These are phyloP conservation scores for Dendrophyllia cribrosa DNA, from an alignment of 64 coral and sea anemone species.

Conservation along the genomic window DNA sequence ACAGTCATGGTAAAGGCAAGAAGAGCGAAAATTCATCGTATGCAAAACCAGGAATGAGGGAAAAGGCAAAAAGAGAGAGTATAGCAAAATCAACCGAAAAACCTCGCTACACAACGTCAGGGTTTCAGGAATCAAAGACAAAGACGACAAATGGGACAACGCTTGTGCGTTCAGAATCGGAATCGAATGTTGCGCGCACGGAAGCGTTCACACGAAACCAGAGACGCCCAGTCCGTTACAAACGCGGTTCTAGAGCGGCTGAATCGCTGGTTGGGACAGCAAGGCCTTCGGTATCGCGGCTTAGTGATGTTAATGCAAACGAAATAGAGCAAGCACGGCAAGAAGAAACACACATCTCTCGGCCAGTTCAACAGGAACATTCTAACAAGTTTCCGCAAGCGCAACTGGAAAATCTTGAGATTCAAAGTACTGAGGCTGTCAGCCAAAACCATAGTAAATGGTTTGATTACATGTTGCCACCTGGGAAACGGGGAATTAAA, in stretches of 20 bases:
- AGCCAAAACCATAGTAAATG: conserved; percentile 26
- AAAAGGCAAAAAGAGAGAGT: background rate
- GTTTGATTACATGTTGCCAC: conserved; percentile 71
- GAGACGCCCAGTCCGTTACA: conserved; percentile 8
- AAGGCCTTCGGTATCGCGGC: background rate
- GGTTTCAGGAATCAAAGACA: background rate
- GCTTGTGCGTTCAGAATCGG: background rate
- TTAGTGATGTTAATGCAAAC: background rate
- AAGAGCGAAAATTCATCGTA: background rate
- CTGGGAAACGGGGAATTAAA: background rate
- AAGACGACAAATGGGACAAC: background rate
- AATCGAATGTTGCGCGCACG: background rate
- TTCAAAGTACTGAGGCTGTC: conserved; percentile 8
- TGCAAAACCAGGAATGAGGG: background rate
- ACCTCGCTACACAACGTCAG: background rate
- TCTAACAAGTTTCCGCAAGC: too few relatives aligned
- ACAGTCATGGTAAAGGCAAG: background rate
- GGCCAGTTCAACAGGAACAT: background rate
- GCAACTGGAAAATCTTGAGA: background rate
- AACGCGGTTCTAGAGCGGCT: background rate
- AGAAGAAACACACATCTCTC: background rate
- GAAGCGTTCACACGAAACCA: conserved; percentile 26
- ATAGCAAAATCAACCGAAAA: background rate
- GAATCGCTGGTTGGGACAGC: background rate
- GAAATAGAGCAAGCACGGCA: background rate